Evolutionary conservation across 2,113 vertebrate genomes (phyloP).

Genomic region (Passer montanus): DNA sequence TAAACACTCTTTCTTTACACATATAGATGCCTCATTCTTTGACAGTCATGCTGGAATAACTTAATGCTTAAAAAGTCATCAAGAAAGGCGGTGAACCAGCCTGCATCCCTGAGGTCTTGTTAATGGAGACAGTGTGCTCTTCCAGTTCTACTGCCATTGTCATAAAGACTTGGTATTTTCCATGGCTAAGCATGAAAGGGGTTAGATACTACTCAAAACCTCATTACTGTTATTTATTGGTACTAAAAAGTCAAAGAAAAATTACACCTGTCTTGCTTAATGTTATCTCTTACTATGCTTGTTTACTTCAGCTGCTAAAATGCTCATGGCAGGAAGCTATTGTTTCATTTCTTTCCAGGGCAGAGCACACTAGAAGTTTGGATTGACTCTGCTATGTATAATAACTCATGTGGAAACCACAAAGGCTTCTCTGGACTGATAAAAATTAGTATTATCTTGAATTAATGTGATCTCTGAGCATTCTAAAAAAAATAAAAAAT

Average conservation of each 20-base stretch:
- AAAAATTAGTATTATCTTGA: not conserved
- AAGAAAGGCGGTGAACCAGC: not conserved
- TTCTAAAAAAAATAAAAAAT: not conserved
- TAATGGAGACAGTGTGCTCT: not conserved
- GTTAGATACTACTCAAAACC: not conserved
- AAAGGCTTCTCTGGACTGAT: not conserved
- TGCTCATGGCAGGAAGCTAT: not conserved
- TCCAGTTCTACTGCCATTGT: not conserved
- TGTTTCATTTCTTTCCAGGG: not conserved
- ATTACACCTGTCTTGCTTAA: not conserved
- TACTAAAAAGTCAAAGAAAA: conserved; percentile 25
- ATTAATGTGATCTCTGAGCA: not conserved
- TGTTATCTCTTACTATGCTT: not conserved
- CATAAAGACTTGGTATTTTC: not conserved
- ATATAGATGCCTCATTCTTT: not conserved
- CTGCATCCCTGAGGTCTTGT: not conserved
- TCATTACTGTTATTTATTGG: conserved; percentile 19
- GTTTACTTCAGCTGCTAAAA: conserved; percentile 11
- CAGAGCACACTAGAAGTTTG: not conserved
- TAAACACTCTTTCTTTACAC: not conserved
- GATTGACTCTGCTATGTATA: not conserved
- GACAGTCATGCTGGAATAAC: not conserved
- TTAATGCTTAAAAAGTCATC: not conserved
- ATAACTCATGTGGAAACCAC: not conserved
- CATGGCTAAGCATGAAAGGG: not conserved